Evolutionary conservation across 1,140 invertebrate genomes (phyloP).

Genomic region (Oncopeltus fasciatus): DNA sequence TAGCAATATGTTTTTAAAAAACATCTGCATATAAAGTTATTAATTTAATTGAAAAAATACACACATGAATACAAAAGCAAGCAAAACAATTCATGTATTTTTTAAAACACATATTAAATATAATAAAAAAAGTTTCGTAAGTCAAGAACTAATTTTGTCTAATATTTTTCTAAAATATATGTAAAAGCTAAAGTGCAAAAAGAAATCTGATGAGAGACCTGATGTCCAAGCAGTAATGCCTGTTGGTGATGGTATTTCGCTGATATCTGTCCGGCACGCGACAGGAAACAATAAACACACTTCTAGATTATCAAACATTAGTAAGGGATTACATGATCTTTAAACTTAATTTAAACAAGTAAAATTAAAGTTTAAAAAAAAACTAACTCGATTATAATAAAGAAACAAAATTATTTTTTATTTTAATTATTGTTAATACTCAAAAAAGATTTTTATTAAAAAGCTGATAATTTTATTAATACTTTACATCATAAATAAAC

Average conservation of each 20-base stretch:
- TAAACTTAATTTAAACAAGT: not conserved
- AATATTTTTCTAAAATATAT: no score
- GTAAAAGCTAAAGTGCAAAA: conserved; percentile 14
- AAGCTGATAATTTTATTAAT: no score
- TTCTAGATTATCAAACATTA: conserved; percentile 3
- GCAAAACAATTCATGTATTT: conserved; percentile 1
- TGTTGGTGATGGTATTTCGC: conserved; percentile 17
- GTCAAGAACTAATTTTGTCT: not conserved
- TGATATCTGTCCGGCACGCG: conserved; percentile 19
- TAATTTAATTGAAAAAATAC: no score
- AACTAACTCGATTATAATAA: no score
- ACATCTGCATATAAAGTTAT: no score
- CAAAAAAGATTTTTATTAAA: no score
- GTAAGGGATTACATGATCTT: conserved; percentile 2
- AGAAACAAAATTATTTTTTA: no score
- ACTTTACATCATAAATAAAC: no score
- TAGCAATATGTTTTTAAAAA: no score
- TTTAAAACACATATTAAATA: not conserved
- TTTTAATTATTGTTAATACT: no score
- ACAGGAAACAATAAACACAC: conserved; percentile 11
- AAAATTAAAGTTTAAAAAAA: not conserved
- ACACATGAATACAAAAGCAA: no score
- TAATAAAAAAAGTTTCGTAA: not conserved
- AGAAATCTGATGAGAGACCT: conserved; percentile 16
- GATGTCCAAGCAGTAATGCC: conserved; percentile 22